Base-by-base conservation (phyloP, 1,140 invertebrate species). In the Drosophila subpulchrella region DNA sequence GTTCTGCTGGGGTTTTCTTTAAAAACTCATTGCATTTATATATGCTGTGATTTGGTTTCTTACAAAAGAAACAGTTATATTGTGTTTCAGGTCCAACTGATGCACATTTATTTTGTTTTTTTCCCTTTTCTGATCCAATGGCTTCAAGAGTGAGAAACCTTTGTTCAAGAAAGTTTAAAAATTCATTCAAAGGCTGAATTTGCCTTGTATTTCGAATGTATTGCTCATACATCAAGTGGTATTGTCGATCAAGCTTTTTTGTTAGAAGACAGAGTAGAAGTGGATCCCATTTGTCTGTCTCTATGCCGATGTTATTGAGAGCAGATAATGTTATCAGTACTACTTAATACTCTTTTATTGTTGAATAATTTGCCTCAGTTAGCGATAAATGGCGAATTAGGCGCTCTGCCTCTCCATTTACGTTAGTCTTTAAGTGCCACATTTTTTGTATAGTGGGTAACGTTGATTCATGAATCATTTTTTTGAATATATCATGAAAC, bases 21-120 rank as follows among this genome's bases (percentile, higher is more conserved):
- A 36, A 20, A 8, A 54, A 20, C 12, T 20, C 17, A 38, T 54
- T 38, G 20, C 51, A 54, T 54, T 24, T 54, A 24, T 20, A 54
- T 36, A 54, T 54, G 7, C 17, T 13, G 8, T 54, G 7, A 38
- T 38, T 54, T 36, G 15, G 32, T 13, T 24, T 54, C 3, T 20
- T 54, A 13, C 32, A 54, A 24, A 36, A 54, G 7, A 38, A 54
- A 13, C n/a, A n/a, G n/a, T n/a, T n/a, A n/a, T n/a, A n/a, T n/a
- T n/a, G n/a, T n/a, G n/a, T n/a, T n/a, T n/a, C 11, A 5, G 11
- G 0, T 38, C 51, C 51, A n/a, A 54, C 36, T n/a, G 20, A 20
- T 20, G 20, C 20, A 20, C 20, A 20, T 20, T 0, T 20, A 2
- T 20, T 20, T 20, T 20, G 20, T 20, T 20, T 20, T n/a, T 20